Evolutionary conservation across 2,797 vertebrate genomes (phyloP), one percentile per base, ranked within the genome.

Genomic region (Semaprochilodus insignis): DNA sequence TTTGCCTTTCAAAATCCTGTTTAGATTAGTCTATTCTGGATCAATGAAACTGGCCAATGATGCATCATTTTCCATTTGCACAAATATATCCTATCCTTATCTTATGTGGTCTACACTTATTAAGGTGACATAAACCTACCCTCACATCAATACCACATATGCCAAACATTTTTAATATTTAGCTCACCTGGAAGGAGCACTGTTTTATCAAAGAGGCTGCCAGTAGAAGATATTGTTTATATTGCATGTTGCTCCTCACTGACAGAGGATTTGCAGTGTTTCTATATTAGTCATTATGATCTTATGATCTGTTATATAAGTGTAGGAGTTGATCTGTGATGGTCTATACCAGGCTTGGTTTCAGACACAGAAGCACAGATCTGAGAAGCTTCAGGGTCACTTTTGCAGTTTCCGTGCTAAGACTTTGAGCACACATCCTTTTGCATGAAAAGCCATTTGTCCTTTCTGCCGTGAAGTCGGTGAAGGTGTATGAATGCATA

Each of bases 271-370:
- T 48, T 77, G 25, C 51, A 55, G 27, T 77, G 77, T 44, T 62
- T 65, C 83, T 85, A 71, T 74, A 81, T 74, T 83, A 83, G 63
- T 70, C 77, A 17, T 80, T 79, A 82, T 69, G 66, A 72, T 82
- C 60, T 72, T 78, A 55, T 83, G 66, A 74, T 63, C 59, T 84
- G 75, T 87, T 85, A 83, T 81, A 36, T 83, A 81, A 77, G 69
- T 65, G 65, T 70, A 27, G 27, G 71, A 78, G 74, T 19, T 74
- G 63, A 71, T 67, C 62, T 66, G 59, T 69, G 66, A 62, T 66
- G 60, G 19, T 71, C 67, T 81, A 83, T 62, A 74, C 44, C 72
- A 65, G 57, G 66, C 74, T 82, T 44, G 48, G n/a, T 59, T 77
- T 82, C 25, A 31, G 69, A 52, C 57, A 72, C 40, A 44, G 40